Conservation (phyloP, 2,888 invertebrate genomes). For the Mechanitis mazaeus region DNA sequence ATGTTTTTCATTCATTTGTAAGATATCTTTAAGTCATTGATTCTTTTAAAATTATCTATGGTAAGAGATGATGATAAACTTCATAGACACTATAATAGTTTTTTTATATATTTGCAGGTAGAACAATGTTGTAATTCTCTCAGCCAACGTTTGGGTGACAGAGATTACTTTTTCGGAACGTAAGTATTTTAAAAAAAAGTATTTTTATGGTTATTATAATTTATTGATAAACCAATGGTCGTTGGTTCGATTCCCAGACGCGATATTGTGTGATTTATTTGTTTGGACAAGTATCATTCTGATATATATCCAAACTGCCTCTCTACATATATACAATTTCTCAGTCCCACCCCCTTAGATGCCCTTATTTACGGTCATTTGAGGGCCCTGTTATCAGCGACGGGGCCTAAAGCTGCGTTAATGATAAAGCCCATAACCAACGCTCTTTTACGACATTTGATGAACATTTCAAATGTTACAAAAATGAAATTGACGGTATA, state of each 20-base stretch:
- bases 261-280: too few relatives aligned
- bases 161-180: slow-evolving; percentile 89
- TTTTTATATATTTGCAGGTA: slow-evolving; percentile 67
- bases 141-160: slow-evolving; percentile 87
- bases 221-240: too few relatives aligned
- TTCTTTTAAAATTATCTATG: too few relatives aligned
- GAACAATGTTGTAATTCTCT: slow-evolving; percentile 92
- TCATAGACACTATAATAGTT: too few relatives aligned
- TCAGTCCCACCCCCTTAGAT: slow-evolving; percentile 85
- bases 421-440: slow-evolving; percentile 63
- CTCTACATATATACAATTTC: neutral
- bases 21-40: too few relatives aligned
- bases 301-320: too few relatives aligned
- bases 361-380: slow-evolving; percentile 85
- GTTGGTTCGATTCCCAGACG: too few relatives aligned
- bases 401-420: slow-evolving; percentile 50
- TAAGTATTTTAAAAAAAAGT: slow-evolving; percentile 57
- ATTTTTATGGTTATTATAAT: too few relatives aligned
- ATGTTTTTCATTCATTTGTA: too few relatives aligned
- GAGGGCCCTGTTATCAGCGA: slow-evolving; percentile 60
- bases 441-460: slow-evolving; percentile 51
- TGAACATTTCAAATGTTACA: slow-evolving; percentile 48
- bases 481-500: slow-evolving; percentile 55
- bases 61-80: too few relatives aligned
- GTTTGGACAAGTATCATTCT: too few relatives aligned